These are phyloP conservation scores for Leucosticte australis DNA, from an alignment of 2,113 vertebrate genomes.

Conservation along the genomic window DNA sequence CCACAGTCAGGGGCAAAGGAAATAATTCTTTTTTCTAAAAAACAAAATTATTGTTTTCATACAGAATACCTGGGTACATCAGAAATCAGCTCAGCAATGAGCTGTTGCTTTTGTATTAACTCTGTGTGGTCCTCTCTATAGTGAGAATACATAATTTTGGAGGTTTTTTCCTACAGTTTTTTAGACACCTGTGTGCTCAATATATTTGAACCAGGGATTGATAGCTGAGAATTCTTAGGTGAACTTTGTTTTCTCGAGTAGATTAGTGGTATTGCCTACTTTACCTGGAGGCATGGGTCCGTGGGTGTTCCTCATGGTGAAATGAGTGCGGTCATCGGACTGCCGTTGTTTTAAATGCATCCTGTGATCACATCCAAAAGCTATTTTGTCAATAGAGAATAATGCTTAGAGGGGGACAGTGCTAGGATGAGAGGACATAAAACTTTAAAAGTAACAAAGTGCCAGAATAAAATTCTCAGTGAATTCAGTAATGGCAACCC, in stretches of 20 bases:
- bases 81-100: background rate
- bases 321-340: background rate
- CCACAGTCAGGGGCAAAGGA: background rate
- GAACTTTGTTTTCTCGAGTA: background rate
- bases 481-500: background rate
- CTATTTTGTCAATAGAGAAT: background rate
- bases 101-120: background rate
- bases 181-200: background rate
- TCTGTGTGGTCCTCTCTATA: background rate
- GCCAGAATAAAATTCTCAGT: background rate
- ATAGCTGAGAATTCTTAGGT: background rate
- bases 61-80: background rate
- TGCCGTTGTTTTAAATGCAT: background rate
- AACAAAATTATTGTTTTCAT: background rate
- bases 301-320: background rate
- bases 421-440: background rate
- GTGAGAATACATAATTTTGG: background rate
- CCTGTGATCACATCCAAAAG: background rate
- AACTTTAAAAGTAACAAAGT: background rate
- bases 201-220: background rate
- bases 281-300: background rate
- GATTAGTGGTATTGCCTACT: background rate
- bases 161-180: fast-evolving
- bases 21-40: background rate
- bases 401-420: background rate